Evolutionary conservation across 2,113 vertebrate species (phyloP), one percentile per base, ranked within the genome.

Genomic region (Ochotona princeps): DNA sequence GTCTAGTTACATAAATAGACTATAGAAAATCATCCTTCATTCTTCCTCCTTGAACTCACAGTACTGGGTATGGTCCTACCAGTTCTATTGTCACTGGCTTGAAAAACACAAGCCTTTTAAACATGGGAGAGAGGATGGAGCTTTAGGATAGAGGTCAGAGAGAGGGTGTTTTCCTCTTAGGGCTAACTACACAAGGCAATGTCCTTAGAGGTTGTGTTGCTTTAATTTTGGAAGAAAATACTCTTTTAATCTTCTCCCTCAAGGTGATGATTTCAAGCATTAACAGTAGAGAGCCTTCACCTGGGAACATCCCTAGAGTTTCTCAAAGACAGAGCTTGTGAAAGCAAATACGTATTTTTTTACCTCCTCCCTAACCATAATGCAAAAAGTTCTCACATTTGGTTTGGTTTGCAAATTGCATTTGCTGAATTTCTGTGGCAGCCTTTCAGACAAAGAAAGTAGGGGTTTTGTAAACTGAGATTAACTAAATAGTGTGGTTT

Each of bases 351-450:
- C 94, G 91, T 96, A 78, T 95, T 96, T 97, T 57, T 91, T 95
- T 90, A 47, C 80, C 60, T 5, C 87, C n/a, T 82, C 38, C 67
- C 83, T 75, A 66, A n/a, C 30, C 91, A 67, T 94, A 97, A 90
- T 95, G 95, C 97, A 96, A 89, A 96, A 97, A 95, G 87, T 87
- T 96, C 96, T 97, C 93, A 91, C 95, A 88, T 96, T 97, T 97
- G 94, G 89, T 96, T 97, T 97, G 94, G 96, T 96, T 97, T 97
- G 97, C 96, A 97, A 97, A 96, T 91, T 97, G 96, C 96, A 97
- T 97, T 98, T 97, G 95, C 96, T 98, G 95, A 96, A 97, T 97
- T 97, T 97, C 79, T 87, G 94, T 97, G 96, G 97, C 97, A 96
- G 5, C 3, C 91, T 97, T 97, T 98, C 97, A 98, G 96, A 96